Conservation (phyloP, 2,797 vertebrate species). For the Oreortyx pictus region DNA sequence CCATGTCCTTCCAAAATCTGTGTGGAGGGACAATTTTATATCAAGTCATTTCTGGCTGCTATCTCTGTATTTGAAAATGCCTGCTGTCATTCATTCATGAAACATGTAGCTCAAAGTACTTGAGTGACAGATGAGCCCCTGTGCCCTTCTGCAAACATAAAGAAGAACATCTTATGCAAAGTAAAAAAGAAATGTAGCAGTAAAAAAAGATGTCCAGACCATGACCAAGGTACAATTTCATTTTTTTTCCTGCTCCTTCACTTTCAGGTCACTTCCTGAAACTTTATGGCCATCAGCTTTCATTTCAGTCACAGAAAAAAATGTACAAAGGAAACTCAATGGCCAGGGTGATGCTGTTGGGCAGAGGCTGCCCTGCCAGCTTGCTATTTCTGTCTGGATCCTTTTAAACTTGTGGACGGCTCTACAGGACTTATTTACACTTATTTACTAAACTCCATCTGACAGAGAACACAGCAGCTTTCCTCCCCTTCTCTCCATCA, state of each 20-base stretch:
- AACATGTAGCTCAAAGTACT: background rate
- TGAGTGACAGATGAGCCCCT: background rate
- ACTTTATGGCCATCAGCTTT: conserved; percentile 5
- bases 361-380: background rate
- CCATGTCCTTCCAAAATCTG: background rate
- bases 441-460: conserved; percentile 65
- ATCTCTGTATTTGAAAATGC: background rate
- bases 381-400: conserved; percentile 57
- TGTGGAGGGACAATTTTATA: background rate
- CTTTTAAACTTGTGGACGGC: conserved; percentile 52
- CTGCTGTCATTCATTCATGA: background rate
- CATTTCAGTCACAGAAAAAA: background rate
- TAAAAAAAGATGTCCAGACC: background rate
- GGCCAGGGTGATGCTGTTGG: conserved; percentile 35
- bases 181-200: conserved; percentile 9
- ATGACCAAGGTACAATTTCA: background rate
- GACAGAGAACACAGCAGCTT: conserved; percentile 60
- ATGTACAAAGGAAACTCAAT: background rate
- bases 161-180: background rate
- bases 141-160: background rate
- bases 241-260: background rate
- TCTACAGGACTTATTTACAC: conserved; percentile 62
- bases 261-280: conserved; percentile 45
- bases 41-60: background rate
- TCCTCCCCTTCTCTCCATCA: rapidly evolving